Evolutionary conservation across 2,113 vertebrate species (phyloP), one percentile per base, ranked within the genome.

Genomic region (Dendrocopos noguchii): DNA sequence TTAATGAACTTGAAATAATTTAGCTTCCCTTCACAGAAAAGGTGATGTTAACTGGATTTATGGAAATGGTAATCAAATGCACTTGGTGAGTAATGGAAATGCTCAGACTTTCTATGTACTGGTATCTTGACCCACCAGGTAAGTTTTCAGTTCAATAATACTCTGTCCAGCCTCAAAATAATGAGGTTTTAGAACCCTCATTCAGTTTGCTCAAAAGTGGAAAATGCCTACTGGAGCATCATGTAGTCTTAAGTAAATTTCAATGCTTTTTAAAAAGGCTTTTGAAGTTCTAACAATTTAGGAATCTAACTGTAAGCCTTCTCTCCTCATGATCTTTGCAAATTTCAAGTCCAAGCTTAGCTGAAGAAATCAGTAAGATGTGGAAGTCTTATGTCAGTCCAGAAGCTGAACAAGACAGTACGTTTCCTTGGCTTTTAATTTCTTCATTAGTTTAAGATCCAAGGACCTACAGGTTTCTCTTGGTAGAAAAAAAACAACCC

Each of bases 351-450:
- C 71, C 92, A 73, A 91, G 63, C 84, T 73, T 84, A 93, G 52
- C 94, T 70, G 27, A 73, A 70, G 89, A 86, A 46, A 89, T 61
- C 79, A 93, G 64, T 73, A 44, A 95, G 71, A 8, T 28, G 12
- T 80, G 47, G 36, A 56, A 88, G 93, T 93, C 47, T 85, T 63
- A 83, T 80, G 12, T 96, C 56, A 88, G 76, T 94, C 68, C 74
- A 66, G 84, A 95, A 94, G 55, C 85, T 9, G 52, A 94, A 88
- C 18, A 89, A 75, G 56, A 92, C 53, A 71, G 70, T 87, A 84
- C 87, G 61, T 77, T 96, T 95, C 59, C 92, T 65, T 91, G 94
- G 92, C 60, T 90, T 95, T 90, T 75, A 84, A 80, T 85, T 92
- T 89, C 89, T 94, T 87, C 36, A 50, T 55, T 87, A 76, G 47